These are phyloP conservation scores for Psophia crepitans DNA, from an alignment of 2,113 vertebrate genomes.

Conservation along the genomic window DNA sequence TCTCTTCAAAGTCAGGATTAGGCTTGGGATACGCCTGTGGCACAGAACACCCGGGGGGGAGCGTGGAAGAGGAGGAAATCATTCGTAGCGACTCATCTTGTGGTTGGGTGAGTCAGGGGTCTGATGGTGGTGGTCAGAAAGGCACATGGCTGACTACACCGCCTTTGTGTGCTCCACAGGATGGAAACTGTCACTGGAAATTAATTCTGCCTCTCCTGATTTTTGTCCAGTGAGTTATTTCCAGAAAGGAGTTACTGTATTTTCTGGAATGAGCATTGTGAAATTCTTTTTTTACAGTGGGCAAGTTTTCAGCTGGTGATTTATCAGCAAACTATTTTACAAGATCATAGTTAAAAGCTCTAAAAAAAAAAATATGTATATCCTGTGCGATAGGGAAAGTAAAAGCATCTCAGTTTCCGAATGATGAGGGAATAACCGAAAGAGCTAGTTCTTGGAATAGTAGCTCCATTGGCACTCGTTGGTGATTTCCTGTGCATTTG, in stretches of 20 bases:
- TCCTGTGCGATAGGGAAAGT: slow-evolving; percentile 54
- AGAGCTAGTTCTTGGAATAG: slow-evolving; percentile 68
- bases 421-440: slow-evolving; percentile 41
- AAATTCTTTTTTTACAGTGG: slow-evolving; percentile 68
- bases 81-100: slow-evolving; percentile 60
- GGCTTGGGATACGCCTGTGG: not conserved
- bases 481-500: slow-evolving; percentile 70
- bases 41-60: not conserved
- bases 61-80: slow-evolving; percentile 61
- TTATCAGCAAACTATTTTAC: slow-evolving; percentile 70
- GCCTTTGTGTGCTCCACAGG: slow-evolving; percentile 57
- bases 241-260: slow-evolving; percentile 77
- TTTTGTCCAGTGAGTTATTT: slow-evolving; percentile 73
- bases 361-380: not conserved
- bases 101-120: slow-evolving; percentile 70
- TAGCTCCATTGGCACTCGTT: slow-evolving; percentile 43
- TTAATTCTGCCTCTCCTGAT: slow-evolving; percentile 34
- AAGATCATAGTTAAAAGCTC: slow-evolving; percentile 64
- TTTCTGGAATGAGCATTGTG: slow-evolving; percentile 78
- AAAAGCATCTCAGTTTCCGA: slow-evolving; percentile 49
- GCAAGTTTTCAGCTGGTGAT: slow-evolving; percentile 74
- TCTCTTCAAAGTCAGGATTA: slow-evolving; percentile 46
- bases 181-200: slow-evolving; percentile 43
- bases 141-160: slow-evolving; percentile 63
- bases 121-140: slow-evolving; percentile 61